Conservation (phyloP, 2,888 invertebrate genomes). For the Sepioteuthis lessoniana region DNA sequence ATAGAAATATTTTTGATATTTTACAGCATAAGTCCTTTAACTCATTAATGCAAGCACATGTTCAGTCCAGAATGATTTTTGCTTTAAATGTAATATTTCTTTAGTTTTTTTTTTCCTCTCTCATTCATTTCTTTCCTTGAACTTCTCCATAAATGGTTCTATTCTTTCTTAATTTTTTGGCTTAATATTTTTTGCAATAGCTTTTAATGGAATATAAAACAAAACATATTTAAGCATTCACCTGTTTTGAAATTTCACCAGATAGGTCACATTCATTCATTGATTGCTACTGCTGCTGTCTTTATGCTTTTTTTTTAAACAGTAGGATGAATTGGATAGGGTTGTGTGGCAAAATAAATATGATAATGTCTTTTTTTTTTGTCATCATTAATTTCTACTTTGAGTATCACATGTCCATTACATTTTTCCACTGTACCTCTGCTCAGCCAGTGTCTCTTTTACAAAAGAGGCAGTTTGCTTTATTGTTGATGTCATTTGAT, state of each 20-base stretch:
- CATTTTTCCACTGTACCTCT: neutral
- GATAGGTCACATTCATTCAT: neutral
- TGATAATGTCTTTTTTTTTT: neutral
- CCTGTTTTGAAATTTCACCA: neutral
- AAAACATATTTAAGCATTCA: neutral
- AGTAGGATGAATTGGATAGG: neutral
- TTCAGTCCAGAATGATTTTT: too few relatives aligned
- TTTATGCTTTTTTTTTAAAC: neutral
- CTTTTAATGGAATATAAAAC: too few relatives aligned
- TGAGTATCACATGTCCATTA: neutral
- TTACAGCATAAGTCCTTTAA: neutral
- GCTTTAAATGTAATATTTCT: neutral
- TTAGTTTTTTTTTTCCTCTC: neutral
- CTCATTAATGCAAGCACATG: too few relatives aligned
- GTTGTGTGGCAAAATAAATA: neutral
- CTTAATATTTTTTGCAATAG: neutral
- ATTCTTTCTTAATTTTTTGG: neutral
- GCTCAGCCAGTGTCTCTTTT: neutral
- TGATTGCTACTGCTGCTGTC: neutral
- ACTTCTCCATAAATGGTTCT: neutral
- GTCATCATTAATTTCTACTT: neutral
- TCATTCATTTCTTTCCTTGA: neutral
- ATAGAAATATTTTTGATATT: neutral
- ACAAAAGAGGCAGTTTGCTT: neutral
- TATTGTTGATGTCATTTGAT: neutral